These are phyloP conservation scores for Dryoscopus gambensis DNA, from an alignment of 2,113 vertebrate species.

Conservation along the genomic window DNA sequence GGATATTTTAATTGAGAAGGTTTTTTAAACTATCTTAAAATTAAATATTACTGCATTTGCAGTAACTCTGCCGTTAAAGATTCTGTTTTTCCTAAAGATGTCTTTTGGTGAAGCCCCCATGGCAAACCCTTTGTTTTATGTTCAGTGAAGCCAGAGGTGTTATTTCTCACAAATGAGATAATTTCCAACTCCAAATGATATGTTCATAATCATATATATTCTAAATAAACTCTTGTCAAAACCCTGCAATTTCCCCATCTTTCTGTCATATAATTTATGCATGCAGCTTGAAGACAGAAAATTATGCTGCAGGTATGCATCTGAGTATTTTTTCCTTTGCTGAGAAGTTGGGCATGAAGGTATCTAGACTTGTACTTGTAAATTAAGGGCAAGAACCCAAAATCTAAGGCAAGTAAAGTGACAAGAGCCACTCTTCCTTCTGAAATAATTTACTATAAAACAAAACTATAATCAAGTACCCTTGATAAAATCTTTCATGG, in stretches of 20 bases:
- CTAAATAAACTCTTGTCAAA: constrained; percentile 10
- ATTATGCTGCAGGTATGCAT: neutral
- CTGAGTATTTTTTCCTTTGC: neutral
- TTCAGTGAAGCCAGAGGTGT: neutral
- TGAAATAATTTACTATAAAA: neutral
- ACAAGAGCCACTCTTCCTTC: neutral
- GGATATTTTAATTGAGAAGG: neutral
- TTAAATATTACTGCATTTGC: neutral
- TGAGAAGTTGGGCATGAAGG: neutral
- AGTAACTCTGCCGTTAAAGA: neutral
- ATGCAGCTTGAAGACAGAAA: neutral
- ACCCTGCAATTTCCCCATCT: neutral
- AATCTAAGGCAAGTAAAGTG: neutral
- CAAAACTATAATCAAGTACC: neutral
- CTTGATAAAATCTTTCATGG: neutral
- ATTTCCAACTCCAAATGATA: neutral
- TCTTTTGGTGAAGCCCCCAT: neutral
- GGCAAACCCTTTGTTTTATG: constrained; percentile 6
- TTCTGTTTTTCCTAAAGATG: neutral
- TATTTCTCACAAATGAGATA: constrained; percentile 11
- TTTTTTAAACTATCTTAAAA: neutral
- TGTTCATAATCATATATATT: neutral
- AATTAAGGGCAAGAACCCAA: neutral
- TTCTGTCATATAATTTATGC: neutral
- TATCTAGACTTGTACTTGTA: neutral